Evolutionary conservation across 2,888 invertebrate genomes (phyloP).

Genomic region (Philonicus albiceps): DNA sequence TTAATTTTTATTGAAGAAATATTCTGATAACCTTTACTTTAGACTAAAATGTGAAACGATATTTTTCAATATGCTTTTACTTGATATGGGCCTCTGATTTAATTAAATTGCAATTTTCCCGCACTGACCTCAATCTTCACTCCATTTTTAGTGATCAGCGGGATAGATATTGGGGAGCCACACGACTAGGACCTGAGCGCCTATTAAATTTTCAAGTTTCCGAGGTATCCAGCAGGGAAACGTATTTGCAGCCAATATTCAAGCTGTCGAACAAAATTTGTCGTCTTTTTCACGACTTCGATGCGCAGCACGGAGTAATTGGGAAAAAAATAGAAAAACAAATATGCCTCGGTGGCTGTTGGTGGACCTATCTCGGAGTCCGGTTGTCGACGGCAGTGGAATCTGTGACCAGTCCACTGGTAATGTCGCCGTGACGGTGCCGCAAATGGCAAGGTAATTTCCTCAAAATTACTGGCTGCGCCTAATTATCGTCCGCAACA

Average conservation of each 20-base stretch:
- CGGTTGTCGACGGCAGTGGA: neutral
- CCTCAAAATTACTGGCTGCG: constrained; percentile 14
- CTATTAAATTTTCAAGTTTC: constrained; percentile 29
- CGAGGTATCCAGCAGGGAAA: neutral
- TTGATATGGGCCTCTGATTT: neutral
- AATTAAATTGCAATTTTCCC: constrained; percentile 16
- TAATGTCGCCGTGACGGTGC: neutral
- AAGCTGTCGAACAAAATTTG: neutral
- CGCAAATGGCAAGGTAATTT: constrained; percentile 16
- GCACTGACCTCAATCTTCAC: neutral
- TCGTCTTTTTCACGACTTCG: neutral
- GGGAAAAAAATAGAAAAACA: neutral
- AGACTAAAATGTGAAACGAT: neutral
- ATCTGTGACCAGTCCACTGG: neutral
- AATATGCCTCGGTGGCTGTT: neutral
- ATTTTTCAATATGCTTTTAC: neutral
- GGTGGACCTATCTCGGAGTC: neutral
- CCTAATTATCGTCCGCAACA: constrained; percentile 19
- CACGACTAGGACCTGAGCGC: neutral
- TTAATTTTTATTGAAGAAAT: neutral
- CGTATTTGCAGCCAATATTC: neutral
- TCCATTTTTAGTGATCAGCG: neutral
- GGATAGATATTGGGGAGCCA: neutral
- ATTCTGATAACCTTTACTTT: neutral
- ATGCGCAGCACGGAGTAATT: neutral